Percentiles rank a stretch among this genome's conserved stretches.
Evolutionary conservation across 2,888 invertebrate species (phyloP).

Genomic region (Dorcus hopei): DNA sequence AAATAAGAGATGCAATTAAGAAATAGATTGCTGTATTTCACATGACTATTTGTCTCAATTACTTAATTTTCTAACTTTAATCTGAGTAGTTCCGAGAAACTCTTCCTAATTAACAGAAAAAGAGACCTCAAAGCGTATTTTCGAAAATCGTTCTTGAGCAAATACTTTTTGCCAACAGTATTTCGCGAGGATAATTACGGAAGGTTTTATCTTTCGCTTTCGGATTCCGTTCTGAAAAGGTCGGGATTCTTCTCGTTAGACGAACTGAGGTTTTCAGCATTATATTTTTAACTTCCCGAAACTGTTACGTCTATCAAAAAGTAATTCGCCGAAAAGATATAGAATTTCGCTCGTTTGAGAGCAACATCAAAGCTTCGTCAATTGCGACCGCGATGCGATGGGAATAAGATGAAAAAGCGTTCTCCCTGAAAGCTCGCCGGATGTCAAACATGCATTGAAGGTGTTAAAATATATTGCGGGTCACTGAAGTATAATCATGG

Average conservation of each 20-base stretch:
- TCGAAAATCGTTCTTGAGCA: no score
- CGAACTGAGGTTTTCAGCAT: conserved; percentile 12
- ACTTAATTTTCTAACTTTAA: no score
- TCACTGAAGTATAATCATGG: neutral
- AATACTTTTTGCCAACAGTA: no score
- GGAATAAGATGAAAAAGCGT: neutral
- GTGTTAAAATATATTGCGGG: conserved; percentile 10
- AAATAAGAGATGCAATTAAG: no score
- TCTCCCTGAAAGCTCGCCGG: neutral
- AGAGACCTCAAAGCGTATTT: no score
- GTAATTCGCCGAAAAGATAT: neutral
- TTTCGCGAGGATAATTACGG: no score
- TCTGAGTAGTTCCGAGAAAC: no score
- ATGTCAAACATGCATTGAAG: conserved; percentile 1
- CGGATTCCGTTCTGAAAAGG: conserved; percentile 2
- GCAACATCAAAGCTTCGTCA: neutral
- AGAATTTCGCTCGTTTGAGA: neutral
- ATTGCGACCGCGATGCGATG: neutral
- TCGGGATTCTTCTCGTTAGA: conserved; percentile 16
- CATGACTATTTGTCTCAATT: no score
- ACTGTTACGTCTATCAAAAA: conserved; percentile 5
- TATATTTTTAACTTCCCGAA: conserved; percentile 9
- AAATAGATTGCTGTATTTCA: no score
- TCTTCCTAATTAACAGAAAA: no score
- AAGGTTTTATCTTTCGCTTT: no score